Conservation (phyloP, 1,140 invertebrate genomes). For the Rhyacophila brunnea region DNA sequence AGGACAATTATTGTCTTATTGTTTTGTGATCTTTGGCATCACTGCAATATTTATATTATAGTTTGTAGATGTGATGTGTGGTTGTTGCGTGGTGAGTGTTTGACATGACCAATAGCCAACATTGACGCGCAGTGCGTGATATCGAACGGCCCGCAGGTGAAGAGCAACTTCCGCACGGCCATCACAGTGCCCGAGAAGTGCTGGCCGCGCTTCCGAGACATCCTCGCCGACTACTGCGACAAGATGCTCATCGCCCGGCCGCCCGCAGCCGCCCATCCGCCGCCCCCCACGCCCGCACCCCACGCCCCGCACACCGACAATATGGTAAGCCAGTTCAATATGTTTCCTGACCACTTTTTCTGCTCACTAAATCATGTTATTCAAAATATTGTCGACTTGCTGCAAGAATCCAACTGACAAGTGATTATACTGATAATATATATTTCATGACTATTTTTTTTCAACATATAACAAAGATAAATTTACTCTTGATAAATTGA, state of each 20-base stretch:
- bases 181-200: conserved; percentile 98
- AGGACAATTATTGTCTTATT: no score
- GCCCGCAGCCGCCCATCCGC: conserved; percentile 37
- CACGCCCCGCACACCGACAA: conserved; percentile 32
- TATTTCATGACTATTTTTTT: no score
- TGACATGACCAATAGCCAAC: not conserved
- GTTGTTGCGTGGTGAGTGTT: not conserved
- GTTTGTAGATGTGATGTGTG: no score
- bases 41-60: no score
- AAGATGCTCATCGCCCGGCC: conserved; percentile 64
- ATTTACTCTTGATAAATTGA: no score
- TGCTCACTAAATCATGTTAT: no score
- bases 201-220: conserved; percentile 94
- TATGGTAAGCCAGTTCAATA: conserved; percentile 30
- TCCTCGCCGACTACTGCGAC: conserved; percentile 92
- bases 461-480: no score
- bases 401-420: no score
- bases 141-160: conserved; percentile 66
- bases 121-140: conserved; percentile 30
- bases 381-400: no score
- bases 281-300: conserved; percentile 36
- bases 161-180: conserved; percentile 95
- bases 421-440: no score
- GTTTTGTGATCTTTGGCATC: no score
- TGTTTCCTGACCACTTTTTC: not conserved